phyloP scores from a whole-genome alignment of 1,140 invertebrate genomes.

The Conus ventricosus region DNA sequence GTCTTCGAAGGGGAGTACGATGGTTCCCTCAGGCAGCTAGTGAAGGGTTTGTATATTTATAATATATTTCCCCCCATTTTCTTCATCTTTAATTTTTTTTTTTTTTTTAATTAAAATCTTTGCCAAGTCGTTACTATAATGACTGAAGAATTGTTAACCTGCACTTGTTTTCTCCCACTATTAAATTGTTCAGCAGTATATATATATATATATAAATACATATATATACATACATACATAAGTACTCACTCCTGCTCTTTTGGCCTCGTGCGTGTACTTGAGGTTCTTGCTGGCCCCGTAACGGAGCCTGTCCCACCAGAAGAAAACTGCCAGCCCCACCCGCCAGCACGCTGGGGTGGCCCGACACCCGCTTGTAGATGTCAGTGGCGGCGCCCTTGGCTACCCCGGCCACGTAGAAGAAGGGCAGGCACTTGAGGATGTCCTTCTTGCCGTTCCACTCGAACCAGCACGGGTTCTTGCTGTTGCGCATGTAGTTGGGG shows the following conservation, averaged over 20 bases:
- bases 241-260: not conserved
- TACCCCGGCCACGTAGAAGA: conserved; percentile 58
- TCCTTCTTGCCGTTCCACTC: conserved; percentile 31
- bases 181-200: no score
- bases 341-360: conserved; percentile 53
- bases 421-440: conserved; percentile 57
- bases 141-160: no score
- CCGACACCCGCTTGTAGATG: conserved; percentile 50
- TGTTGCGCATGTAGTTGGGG: conserved; percentile 32
- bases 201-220: no score
- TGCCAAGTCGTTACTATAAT: no score
- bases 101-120: no score
- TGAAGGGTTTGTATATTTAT: no score
- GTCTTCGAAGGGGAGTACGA: no score
- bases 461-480: conserved; percentile 65
- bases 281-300: conserved; percentile 17
- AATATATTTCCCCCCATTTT: no score
- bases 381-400: conserved; percentile 61
- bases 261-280: conserved; percentile 11
- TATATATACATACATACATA: no score
- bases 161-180: no score
- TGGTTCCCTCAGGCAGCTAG: no score
- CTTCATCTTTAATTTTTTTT: no score
- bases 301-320: conserved; percentile 26
- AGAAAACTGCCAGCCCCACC: conserved; percentile 73